These are phyloP conservation scores for Netelia virgata DNA, from an alignment of 2,888 invertebrate species.

Conservation along the genomic window DNA sequence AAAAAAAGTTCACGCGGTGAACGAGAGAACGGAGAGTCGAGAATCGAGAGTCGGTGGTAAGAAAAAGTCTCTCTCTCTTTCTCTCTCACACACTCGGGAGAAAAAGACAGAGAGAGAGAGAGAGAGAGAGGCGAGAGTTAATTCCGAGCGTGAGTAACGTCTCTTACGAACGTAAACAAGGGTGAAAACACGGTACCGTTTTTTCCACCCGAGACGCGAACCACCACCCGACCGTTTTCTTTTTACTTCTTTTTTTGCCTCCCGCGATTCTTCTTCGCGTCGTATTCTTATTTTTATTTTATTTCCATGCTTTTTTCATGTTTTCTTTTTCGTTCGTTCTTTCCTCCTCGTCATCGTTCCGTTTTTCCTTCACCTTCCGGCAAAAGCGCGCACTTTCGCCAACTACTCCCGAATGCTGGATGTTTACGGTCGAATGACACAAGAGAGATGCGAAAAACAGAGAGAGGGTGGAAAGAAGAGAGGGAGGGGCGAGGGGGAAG, in stretches of 20 bases:
- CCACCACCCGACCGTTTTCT: conserved; percentile 25
- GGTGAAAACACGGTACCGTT: conserved; percentile 57
- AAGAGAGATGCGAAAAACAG: conserved; percentile 29
- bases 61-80: conserved; percentile 16
- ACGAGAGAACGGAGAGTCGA: neutral
- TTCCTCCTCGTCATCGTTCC: neutral
- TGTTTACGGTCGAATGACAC: conserved; percentile 49
- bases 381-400: conserved; percentile 2
- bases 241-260: conserved; percentile 15
- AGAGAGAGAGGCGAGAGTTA: conserved; percentile 55
- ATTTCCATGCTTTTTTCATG: too few relatives aligned
- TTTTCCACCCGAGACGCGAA: conserved; percentile 54
- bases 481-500: neutral
- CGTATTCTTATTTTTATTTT: conserved; percentile 8
- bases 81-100: too few relatives aligned
- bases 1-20: conserved; percentile 32
- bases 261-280: conserved; percentile 46
- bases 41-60: conserved; percentile 40
- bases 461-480: neutral
- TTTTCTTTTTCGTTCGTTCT: conserved; percentile 2
- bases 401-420: conserved; percentile 7
- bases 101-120: too few relatives aligned
- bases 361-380: neutral
- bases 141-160: conserved; percentile 68
- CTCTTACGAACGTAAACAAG: conserved; percentile 67